Evolutionary conservation across 2,888 invertebrate species (phyloP), one percentile per base, ranked within the genome.

Genomic region (Globia sparganii): DNA sequence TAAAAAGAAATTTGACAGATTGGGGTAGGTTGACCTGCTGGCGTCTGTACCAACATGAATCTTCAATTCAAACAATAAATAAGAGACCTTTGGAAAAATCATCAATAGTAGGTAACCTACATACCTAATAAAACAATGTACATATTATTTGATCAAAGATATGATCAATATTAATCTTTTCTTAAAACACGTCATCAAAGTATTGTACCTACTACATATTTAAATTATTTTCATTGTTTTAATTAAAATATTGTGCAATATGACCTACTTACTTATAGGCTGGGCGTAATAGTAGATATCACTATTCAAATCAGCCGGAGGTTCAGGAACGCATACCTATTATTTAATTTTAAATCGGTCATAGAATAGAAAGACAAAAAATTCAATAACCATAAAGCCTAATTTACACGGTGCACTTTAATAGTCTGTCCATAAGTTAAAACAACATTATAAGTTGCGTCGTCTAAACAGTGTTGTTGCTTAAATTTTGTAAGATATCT

Each of bases 101-200:
- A 15, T 31, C 13, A 9, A 13, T 21, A 61, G 21, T 37, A 46
- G 37, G 43, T 43, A 34, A 74, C 56, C n/a, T 46, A 74, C 28
- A 11, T 37, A 4, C 28, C 18, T 74, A 34, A 11, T 28, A 34
- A 21, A 58, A 46, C n/a, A 58, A 46, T 43, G 6, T 28, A 58
- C 5, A 31, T 46, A 53, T n/a, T 56, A 56, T 78, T 67, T 78
- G 78, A 68, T 78, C 58, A 37, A n/a, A 46, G 28, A 11, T 40
- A 28, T 21, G 4, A 31, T 61, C 1, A 69, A 40, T 8, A 49
- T 18, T 34, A 46, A 65, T 58, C 25, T 76, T 21, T 43, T 53
- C 13, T 76, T 43, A 43, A 53, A 76, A 76, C n/a, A 62, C 9
- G 13, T n/a, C n/a, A 62, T 34, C 8, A 34, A 43, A 43, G 43